A percentile compares a stretch with the other conserved stretches of the same genome.
These are phyloP conservation scores for Euzophera pinguis DNA, from an alignment of 2,888 invertebrate species.

Conservation along the genomic window DNA sequence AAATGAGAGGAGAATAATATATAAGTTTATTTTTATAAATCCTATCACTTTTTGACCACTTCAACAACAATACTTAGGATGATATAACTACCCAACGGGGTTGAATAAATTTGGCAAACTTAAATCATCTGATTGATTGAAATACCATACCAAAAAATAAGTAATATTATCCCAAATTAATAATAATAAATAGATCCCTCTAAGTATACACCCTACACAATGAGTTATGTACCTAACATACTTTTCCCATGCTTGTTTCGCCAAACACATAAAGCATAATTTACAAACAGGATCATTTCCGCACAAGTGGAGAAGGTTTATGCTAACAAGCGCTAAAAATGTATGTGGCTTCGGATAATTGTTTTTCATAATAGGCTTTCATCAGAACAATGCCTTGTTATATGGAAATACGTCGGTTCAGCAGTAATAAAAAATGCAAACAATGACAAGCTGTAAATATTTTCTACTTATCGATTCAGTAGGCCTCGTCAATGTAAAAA, in stretches of 20 bases:
- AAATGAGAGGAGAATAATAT: too few species aligned
- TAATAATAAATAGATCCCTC: too few species aligned
- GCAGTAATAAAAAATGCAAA: constrained; percentile 4
- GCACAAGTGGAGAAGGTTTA: constrained; percentile 26
- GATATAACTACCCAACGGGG: too few species aligned
- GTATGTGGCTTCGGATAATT: constrained; percentile 37
- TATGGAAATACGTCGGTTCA: constrained; percentile 21
- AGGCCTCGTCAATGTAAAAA: background rate
- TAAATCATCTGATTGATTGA: too few species aligned
- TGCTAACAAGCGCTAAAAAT: constrained; percentile 36
- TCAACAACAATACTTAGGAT: too few species aligned
- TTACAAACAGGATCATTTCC: constrained; percentile 30
- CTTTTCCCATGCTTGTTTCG: background rate
- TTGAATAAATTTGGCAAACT: too few species aligned
- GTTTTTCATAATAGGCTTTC: constrained; percentile 42
- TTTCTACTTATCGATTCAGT: background rate
- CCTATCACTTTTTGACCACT: too few species aligned
- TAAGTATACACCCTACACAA: too few species aligned
- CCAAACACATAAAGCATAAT: constrained; percentile 18
- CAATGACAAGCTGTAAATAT: constrained; percentile 5
- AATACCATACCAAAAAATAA: too few species aligned
- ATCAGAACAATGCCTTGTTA: constrained; percentile 52
- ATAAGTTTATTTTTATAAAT: too few species aligned
- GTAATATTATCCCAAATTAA: too few species aligned
- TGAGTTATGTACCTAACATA: too few species aligned